Evolutionary conservation across 2,113 vertebrate species (phyloP).

Genomic region (Athene cunicularia): DNA sequence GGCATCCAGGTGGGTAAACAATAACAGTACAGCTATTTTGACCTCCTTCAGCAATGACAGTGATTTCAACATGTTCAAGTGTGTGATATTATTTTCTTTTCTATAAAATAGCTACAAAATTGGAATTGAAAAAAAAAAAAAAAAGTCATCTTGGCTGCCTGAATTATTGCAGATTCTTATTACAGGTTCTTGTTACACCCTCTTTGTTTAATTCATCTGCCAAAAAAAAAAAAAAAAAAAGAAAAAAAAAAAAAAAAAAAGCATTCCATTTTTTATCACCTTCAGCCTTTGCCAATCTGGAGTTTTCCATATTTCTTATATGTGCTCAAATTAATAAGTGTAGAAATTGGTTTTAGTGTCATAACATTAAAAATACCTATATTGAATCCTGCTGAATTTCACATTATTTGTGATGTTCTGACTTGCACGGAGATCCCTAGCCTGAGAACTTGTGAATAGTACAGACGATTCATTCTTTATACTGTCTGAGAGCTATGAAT

Average conservation of each 20-base stretch:
- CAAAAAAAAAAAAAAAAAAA: fast-evolving
- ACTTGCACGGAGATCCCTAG: background rate
- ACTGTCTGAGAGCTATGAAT: background rate
- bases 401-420: background rate
- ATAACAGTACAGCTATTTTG: background rate
- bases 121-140: background rate
- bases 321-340: background rate
- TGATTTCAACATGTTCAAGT: background rate
- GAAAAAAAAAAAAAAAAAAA: background rate
- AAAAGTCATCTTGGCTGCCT: background rate
- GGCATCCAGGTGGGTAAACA: background rate
- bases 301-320: background rate
- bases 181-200: background rate
- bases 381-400: background rate
- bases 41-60: background rate
- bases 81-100: background rate
- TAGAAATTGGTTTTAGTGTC: background rate
- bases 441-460: background rate
- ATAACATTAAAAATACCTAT: background rate
- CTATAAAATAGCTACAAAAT: background rate
- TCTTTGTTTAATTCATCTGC: background rate
- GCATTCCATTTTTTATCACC: background rate
- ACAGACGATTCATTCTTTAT: background rate
- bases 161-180: background rate
- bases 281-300: background rate